phyloP scores from a whole-genome alignment of 2,113 vertebrate genomes.

The Gopherus evgoodei region DNA sequence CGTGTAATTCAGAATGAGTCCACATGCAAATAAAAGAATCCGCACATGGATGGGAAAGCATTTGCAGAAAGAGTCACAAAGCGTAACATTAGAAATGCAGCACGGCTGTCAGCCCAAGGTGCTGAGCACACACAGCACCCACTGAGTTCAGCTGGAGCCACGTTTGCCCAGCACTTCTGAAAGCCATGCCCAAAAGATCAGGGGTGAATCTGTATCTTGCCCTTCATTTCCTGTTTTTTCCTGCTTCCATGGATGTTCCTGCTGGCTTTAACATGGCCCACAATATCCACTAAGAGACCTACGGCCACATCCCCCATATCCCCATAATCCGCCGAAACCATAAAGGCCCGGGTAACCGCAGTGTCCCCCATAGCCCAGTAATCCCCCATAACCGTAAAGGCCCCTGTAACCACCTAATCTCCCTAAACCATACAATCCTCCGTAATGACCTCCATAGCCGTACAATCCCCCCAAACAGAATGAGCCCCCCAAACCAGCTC shows the following conservation, averaged over 20 bases:
- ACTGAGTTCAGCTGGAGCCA: too few species aligned
- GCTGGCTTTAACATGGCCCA: neutral
- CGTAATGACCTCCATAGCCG: too few species aligned
- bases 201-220: neutral
- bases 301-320: too few species aligned
- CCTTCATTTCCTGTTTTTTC: neutral
- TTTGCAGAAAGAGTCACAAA: neutral
- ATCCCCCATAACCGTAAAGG: neutral
- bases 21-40: neutral
- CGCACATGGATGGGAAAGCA: neutral
- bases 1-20: neutral
- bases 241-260: neutral
- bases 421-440: neutral
- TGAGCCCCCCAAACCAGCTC: too few species aligned
- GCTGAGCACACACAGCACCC: neutral
- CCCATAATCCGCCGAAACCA: too few species aligned
- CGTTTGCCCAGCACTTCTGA: neutral
- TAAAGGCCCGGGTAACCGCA: neutral
- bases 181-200: neutral
- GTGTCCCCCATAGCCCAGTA: too few species aligned
- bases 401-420: neutral
- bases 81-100: neutral
- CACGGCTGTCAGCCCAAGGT: neutral
- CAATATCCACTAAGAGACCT: neutral
- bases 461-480: too few species aligned